Base-by-base conservation (phyloP, 1,140 invertebrate species). In the Planococcus citri region DNA sequence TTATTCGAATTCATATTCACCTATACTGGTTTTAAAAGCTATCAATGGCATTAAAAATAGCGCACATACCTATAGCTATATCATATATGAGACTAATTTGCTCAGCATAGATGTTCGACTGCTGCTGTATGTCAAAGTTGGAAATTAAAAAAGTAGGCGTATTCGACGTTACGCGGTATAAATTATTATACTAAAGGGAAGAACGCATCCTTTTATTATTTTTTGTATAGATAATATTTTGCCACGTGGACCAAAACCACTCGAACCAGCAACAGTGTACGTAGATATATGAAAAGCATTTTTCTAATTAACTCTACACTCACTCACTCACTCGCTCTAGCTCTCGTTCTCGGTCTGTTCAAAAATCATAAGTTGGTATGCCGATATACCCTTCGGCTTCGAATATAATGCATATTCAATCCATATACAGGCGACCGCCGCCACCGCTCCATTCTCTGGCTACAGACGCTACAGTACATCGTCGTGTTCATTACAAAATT, bases 181-280 rank as follows among this genome's bases (percentile, higher is more conserved):
- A 51, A 51, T 51, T 51, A 51, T 51, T 51, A 51, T 17, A 20
- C 6, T 51, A 51, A 17, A 17, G 41, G 17, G 17, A 27, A 22
- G 25, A 22, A 20, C 20, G 25, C 60, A 64, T 64, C 60, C 60
- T 64, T 64, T 64, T 64, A 64, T 64, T 64, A 64, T 64, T 64
- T 64, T 64, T 64, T 64, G 2, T 21, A 58, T 58, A 17, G 60
- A 64, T 27, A 64, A 64, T 64, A 27, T 64, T 64, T 64, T 64
- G 60, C 60, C 60, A 64, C 60, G 60, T 64, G 60, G 60, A 64
- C 60, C 9, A 64, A 60, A 64, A 27, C 60, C 60, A 64, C 60
- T 64, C 17, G 60, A 64, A 64, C 60, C 9, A 64, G 22, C 60
- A 64, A 24, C 60, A 64, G 22, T 64, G 21, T 64, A 25, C 25